Evolutionary conservation across 2,797 vertebrate species (phyloP).

Genomic region (Limnodromus scolopaceus): DNA sequence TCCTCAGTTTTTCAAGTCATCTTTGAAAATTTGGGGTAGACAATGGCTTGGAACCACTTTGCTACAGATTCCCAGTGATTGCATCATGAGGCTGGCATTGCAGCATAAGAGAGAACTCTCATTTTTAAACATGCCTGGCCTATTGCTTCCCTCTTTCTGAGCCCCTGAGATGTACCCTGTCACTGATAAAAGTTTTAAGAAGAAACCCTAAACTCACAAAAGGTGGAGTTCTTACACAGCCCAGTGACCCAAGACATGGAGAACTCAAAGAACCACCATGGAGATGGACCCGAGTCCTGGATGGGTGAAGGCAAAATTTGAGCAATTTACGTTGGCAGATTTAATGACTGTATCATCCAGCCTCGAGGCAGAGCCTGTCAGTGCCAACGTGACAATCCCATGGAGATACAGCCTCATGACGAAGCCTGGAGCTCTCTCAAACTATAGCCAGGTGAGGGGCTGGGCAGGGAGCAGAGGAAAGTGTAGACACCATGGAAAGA

Average conservation of each 20-base stretch:
- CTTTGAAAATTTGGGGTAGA: not conserved
- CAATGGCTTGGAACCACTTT: not conserved
- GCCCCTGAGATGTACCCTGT: too few relatives aligned
- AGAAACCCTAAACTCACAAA: not conserved
- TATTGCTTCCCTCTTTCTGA: not conserved
- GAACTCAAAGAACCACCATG: not conserved
- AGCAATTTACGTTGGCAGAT: not conserved
- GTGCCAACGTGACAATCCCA: not conserved
- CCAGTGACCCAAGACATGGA: not conserved
- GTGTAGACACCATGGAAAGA: fast-evolving
- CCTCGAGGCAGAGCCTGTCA: not conserved
- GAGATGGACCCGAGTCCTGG: not conserved
- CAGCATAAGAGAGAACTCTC: fast-evolving
- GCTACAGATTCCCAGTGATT: not conserved
- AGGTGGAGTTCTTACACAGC: not conserved
- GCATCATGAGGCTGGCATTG: not conserved
- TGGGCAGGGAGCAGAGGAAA: not conserved
- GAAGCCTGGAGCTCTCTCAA: not conserved
- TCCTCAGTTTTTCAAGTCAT: not conserved
- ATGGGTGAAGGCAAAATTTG: not conserved
- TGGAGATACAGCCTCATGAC: fast-evolving
- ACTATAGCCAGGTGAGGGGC: not conserved
- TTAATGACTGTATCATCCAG: fast-evolving
- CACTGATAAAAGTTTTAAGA: not conserved
- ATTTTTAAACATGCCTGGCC: not conserved